Base-by-base conservation (phyloP, 2,888 invertebrate genomes). In the Dynastes hyllus region DNA sequence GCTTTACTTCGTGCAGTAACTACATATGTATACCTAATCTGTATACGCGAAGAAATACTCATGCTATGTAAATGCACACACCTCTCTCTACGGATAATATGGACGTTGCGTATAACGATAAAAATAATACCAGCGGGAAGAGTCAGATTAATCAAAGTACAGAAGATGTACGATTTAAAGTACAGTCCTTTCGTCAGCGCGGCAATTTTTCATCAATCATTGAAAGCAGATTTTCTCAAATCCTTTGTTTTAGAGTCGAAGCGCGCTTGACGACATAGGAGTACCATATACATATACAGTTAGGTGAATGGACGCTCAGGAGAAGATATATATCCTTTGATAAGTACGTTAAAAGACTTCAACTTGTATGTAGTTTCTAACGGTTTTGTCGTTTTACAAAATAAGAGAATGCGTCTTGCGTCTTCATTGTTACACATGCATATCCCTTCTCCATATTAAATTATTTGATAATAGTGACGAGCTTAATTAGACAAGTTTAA, bases 171-270 rank as follows among this genome's bases (percentile, higher is more conserved):
- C 50, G 45, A 6, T 75, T 45, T 32, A 61, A 61, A 63, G 61
- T 61, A 75, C 32, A 29, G n/a, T 27, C 45, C 61, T 75, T 75
- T 75, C 73, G 73, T 32, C 45, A 8, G 40, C 11, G 51, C 3
- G 29, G 29, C 27, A 61, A 75, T 75, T 75, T 75, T 75, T 75
- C 73, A 63, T 75, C 73, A 75, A 75, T 75, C 73, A 75, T 55
- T 22, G 13, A 51, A 29, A 71, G 55, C 9, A 63, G 73, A 75
- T 75, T 75, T 75, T 61, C 73, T 75, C 61, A 75, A 75, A 75
- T 75, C 73, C 63, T 63, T 75, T 75, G 73, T 75, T 27, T 71
- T 11, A 37, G n/a, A 71, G 37, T 55, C 55, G 50, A 29, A 40
- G 55, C n/a, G 55, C 32, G 32, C 5, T 58, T 11, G 58, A 40